Evolutionary conservation across 2,888 invertebrate species (phyloP).

Genomic region (Nomada fabriciana): DNA sequence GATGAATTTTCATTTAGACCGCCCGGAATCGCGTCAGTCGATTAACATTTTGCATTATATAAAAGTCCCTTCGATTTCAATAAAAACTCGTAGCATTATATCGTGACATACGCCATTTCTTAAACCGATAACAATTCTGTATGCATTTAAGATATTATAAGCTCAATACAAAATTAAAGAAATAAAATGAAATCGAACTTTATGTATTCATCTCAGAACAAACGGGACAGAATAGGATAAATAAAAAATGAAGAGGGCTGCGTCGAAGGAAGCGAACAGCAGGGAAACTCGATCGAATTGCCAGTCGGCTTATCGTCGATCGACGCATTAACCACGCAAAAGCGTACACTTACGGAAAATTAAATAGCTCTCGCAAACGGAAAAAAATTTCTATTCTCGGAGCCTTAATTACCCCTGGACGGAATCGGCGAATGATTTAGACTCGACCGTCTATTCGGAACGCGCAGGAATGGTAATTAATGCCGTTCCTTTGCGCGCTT

Average conservation of each 20-base stretch:
- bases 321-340: conserved; percentile 49
- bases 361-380: conserved; percentile 36
- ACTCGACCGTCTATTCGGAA: conserved; percentile 33
- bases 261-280: conserved; percentile 22
- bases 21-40: neutral
- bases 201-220: neutral
- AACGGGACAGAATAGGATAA: no score
- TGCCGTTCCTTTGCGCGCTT: conserved; percentile 29
- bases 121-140: no score
- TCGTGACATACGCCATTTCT: no score
- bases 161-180: no score
- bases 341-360: conserved; percentile 60
- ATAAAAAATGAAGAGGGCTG: neutral
- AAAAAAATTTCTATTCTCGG: conserved; percentile 33
- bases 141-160: no score
- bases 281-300: conserved; percentile 45
- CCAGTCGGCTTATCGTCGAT: conserved; percentile 59
- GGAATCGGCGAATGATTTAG: conserved; percentile 48
- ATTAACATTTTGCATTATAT: no score
- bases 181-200: no score
- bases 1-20: conserved; percentile 63
- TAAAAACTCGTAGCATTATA: no score
- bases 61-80: no score
- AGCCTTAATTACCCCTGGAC: conserved; percentile 42
- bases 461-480: conserved; percentile 44